phyloP scores from a whole-genome alignment of 2,888 invertebrate species.

The Ornithoptera priamus region DNA sequence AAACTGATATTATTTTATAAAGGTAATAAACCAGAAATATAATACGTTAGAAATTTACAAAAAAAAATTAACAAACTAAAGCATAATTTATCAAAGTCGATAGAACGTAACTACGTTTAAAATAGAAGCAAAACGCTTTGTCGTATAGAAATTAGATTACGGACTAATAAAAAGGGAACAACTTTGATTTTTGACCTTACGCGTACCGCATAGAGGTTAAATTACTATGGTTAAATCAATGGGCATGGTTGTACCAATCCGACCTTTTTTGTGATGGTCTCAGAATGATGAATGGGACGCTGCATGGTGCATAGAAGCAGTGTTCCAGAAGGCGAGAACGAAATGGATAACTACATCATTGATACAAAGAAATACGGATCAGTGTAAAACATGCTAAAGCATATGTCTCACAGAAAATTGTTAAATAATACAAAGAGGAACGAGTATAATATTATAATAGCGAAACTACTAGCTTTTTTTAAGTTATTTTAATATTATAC shows the following conservation, averaged over 20 bases:
- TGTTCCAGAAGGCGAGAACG: slow-evolving; percentile 34
- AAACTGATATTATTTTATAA: too few relatives aligned
- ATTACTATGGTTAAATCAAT: slow-evolving; percentile 4
- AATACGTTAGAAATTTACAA: too few relatives aligned
- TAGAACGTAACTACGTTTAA: slow-evolving; percentile 14
- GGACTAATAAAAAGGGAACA: neutral
- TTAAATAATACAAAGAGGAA: too few relatives aligned
- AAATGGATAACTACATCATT: slow-evolving; percentile 49
- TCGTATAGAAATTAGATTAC: slow-evolving; percentile 15
- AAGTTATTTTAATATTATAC: too few relatives aligned
- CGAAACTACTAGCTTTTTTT: too few relatives aligned
- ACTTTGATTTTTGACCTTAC: neutral
- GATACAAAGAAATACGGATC: slow-evolving; percentile 41
- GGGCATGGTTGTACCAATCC: slow-evolving; percentile 6
- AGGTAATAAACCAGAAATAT: too few relatives aligned
- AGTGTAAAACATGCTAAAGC: neutral
- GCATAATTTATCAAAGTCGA: slow-evolving; percentile 20
- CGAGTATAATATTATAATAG: too few relatives aligned
- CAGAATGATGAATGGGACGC: slow-evolving; percentile 44
- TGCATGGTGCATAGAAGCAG: slow-evolving; percentile 37
- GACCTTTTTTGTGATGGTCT: slow-evolving; percentile 26
- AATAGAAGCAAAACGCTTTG: slow-evolving; percentile 24
- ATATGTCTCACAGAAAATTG: too few relatives aligned
- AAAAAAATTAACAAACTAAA: neutral
- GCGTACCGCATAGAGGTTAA: neutral